Evolutionary conservation across 2,113 vertebrate genomes (phyloP).

Genomic region (Crotalus tigris): DNA sequence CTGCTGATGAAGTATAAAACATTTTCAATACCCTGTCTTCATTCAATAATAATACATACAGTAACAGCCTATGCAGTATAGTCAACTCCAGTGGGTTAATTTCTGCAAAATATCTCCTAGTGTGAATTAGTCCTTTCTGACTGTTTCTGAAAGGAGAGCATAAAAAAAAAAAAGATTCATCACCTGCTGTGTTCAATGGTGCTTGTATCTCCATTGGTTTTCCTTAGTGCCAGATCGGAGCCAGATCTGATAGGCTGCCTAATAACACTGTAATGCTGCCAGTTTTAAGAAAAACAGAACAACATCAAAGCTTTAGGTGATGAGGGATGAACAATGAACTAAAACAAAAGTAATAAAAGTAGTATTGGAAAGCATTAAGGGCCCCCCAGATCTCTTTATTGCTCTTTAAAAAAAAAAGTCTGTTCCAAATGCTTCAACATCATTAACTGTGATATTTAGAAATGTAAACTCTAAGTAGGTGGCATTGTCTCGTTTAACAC

Average conservation of each 20-base stretch:
- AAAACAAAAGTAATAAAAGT: not conserved
- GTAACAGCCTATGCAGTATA: not conserved
- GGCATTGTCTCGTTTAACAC: constrained; percentile 24
- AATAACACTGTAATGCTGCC: not conserved
- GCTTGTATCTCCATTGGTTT: not conserved
- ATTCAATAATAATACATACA: not conserved
- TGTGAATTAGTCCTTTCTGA: not conserved
- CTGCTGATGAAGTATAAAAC: not conserved
- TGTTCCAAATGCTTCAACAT: not conserved
- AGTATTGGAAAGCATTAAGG: not conserved
- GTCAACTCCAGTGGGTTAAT: not conserved
- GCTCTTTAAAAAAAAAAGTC: not conserved
- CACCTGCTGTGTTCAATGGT: not conserved
- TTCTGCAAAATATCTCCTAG: not conserved
- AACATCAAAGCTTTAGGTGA: not conserved
- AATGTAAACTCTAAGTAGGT: constrained; percentile 22
- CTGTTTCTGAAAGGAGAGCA: not conserved
- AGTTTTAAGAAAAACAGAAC: not conserved
- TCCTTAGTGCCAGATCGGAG: not conserved
- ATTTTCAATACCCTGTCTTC: not conserved
- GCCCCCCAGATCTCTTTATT: not conserved
- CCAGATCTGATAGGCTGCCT: not conserved
- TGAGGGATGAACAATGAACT: not conserved
- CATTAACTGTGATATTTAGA: constrained; percentile 9
- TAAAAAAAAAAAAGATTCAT: not conserved